Conservation (phyloP, 2,113 vertebrate genomes). For the Hylia prasina region DNA sequence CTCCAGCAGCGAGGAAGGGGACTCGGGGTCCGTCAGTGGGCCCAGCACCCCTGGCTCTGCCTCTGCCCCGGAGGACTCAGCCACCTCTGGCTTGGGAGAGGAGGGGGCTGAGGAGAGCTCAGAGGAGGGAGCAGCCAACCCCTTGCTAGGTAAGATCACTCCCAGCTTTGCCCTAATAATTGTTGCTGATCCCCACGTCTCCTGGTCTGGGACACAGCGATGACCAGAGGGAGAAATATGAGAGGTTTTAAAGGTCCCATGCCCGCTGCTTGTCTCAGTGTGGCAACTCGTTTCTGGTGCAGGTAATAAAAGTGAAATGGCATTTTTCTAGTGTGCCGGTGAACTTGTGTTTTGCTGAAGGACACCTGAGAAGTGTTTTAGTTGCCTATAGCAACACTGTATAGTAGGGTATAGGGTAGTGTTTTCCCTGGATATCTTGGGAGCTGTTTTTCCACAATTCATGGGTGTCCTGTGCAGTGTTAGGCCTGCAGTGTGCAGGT, state of each 20-base stretch:
- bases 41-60: constrained; percentile 85
- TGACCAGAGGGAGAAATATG: not conserved
- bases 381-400: not conserved
- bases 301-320: not conserved
- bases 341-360: not conserved
- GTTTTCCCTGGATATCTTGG: not conserved
- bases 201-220: rapidly evolving
- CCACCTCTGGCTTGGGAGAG: constrained; percentile 76
- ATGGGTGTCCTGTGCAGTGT: not conserved
- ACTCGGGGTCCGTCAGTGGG: constrained; percentile 81
- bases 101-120: constrained; percentile 76
- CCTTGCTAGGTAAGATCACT: constrained; percentile 62
- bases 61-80: constrained; percentile 73
- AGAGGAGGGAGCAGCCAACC: constrained; percentile 67
- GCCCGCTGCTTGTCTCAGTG: not conserved
- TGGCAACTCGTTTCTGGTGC: rapidly evolving
- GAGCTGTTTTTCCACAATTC: not conserved
- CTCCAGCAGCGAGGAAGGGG: constrained; percentile 84
- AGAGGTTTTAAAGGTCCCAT: not conserved
- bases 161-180: not conserved
- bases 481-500: not conserved
- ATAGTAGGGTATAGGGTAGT: not conserved
- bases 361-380: not conserved
- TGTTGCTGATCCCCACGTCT: not conserved
- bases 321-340: rapidly evolving